A percentile compares a stretch with the other conserved stretches of the same genome.
Evolutionary conservation across 2,113 vertebrate genomes (phyloP).

Genomic region (Desmodus rotundus): DNA sequence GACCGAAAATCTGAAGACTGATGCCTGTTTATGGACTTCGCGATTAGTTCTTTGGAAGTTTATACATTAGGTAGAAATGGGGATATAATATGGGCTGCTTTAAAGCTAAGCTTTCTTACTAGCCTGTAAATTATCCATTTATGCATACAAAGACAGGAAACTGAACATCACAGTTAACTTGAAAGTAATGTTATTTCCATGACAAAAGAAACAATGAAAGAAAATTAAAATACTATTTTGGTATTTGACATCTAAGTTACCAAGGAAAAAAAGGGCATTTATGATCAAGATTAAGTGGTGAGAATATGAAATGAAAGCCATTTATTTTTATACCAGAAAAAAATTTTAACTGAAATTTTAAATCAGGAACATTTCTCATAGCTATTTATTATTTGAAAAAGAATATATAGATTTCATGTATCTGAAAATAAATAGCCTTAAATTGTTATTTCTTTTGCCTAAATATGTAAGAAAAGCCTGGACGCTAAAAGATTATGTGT

Average conservation of each 20-base stretch:
- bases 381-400: not conserved
- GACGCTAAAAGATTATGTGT: not conserved
- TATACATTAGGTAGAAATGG: not conserved
- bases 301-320: not conserved
- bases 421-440: not conserved
- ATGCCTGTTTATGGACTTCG: not conserved
- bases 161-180: not conserved
- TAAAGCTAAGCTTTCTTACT: not conserved
- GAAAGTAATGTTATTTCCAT: not conserved
- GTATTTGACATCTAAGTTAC: not conserved
- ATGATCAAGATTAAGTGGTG: not conserved
- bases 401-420: not conserved
- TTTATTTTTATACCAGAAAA: not conserved
- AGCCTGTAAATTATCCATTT: not conserved
- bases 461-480: not conserved
- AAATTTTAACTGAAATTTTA: not conserved
- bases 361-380: not conserved
- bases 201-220: not conserved
- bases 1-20: not conserved
- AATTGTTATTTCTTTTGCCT: not conserved
- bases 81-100: not conserved
- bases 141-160: not conserved
- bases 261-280: not conserved
- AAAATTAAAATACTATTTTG: conserved; percentile 25
- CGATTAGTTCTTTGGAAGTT: not conserved